Conservation (phyloP, 2,888 invertebrate genomes). For the Nysson spinosus region DNA sequence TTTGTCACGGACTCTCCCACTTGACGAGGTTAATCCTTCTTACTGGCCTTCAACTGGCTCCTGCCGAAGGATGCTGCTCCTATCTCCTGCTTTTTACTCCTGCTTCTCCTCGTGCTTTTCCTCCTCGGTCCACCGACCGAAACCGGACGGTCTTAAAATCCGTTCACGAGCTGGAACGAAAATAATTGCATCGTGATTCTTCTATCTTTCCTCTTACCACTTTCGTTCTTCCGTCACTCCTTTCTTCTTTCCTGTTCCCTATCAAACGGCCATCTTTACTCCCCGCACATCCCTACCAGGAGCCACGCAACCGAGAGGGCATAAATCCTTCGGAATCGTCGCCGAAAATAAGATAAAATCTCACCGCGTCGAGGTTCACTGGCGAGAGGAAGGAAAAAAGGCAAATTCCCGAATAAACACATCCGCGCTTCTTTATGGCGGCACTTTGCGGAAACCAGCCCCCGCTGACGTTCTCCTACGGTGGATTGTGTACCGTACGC, state of each 20-base stretch:
- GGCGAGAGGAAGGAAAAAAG: conserved; percentile 61
- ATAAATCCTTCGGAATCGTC: conserved; percentile 74
- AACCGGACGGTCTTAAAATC: conserved; percentile 55
- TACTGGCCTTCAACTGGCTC: conserved; percentile 42
- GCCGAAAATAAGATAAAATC: conserved; percentile 75
- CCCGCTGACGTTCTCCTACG: conserved; percentile 38
- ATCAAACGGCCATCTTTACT: too few relatives aligned
- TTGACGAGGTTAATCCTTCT: conserved; percentile 73
- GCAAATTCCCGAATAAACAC: conserved; percentile 77
- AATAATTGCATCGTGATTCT: conserved; percentile 73
- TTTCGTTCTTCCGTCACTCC: conserved; percentile 12
- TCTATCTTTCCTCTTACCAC: conserved; percentile 57
- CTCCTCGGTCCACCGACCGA: conserved; percentile 46
- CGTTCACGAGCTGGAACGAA: conserved; percentile 70
- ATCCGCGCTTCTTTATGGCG: conserved; percentile 74
- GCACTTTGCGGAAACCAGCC: conserved; percentile 68
- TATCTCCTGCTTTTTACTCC: too few relatives aligned
- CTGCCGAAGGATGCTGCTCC: too few relatives aligned
- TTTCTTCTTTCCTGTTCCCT: conserved; percentile 13
- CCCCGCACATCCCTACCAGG: not conserved
- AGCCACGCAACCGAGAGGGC: conserved; percentile 63
- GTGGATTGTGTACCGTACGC: conserved; percentile 72
- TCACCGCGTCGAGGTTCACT: conserved; percentile 41
- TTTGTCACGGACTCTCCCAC: conserved; percentile 65
- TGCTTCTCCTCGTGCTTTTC: conserved; percentile 29